Evolutionary conservation across 2,797 vertebrate species (phyloP), one percentile per base, ranked within the genome.

Genomic region (Hafferia zeledoni): DNA sequence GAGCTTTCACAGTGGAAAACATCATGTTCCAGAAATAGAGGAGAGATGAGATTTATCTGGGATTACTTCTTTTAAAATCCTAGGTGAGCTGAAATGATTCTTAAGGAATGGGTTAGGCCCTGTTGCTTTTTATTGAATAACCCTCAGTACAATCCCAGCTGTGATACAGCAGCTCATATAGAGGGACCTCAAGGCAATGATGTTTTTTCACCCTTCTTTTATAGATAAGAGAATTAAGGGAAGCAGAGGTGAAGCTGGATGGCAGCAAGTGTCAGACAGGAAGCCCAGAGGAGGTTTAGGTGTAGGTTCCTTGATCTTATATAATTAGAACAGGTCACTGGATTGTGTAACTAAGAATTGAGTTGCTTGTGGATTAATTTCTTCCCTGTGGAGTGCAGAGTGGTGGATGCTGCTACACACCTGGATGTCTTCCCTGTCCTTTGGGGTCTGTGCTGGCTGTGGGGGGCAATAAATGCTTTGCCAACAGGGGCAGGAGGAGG

Each of bases 11-110:
- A 50, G n/a, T 19, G 16, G 33, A 70, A 80, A 88, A 31, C n/a
- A 37, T 55, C 27, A 10, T 30, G 41, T 47, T 81, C 9, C 23
- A 55, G 71, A 68, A 83, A 64, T 11, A 65, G 30, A 85, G 74
- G 64, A 53, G 17, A 77, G 56, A 59, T 55, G 87, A 93, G 86
- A 64, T 95, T 94, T 93, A 60, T 43, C 61, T 59, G 43, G 65
- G 39, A 82, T 95, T 93, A 27, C 41, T 77, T 9, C 53, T 87
- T 76, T 59, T 37, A 55, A 85, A 83, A 46, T 39, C 77, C 80
- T 30, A 71, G 50, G 80, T 94, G 79, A 93, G 33, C 71, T 59
- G 81, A 89, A 96, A 60, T 69, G 52, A 93, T 59, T 81, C 71
- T 46, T 14, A 67, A 83, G 86, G 41, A 85, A 86, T 55, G 63